These are phyloP conservation scores for Hystrix brachyura DNA, from an alignment of 2,113 vertebrate species.

Conservation along the genomic window DNA sequence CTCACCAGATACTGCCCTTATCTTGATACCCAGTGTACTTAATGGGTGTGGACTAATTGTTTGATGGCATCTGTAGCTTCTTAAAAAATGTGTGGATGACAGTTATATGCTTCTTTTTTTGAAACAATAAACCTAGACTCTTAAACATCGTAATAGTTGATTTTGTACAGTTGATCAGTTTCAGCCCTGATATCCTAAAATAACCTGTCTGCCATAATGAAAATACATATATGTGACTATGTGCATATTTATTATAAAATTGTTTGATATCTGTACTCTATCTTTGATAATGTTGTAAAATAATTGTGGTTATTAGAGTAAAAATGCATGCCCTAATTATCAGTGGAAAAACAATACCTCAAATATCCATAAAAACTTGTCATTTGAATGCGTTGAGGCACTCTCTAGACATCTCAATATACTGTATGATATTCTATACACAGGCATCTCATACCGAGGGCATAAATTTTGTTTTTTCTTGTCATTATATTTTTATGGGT, in stretches of 20 bases:
- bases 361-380: constrained; percentile 48
- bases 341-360: constrained; percentile 32
- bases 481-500: neutral
- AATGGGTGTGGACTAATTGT: neutral
- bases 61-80: constrained; percentile 46
- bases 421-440: neutral
- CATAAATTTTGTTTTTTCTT: neutral
- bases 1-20: neutral
- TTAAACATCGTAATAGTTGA: constrained; percentile 39
- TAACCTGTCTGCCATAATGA: neutral
- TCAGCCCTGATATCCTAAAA: constrained; percentile 19
- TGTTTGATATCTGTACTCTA: neutral
- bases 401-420: constrained; percentile 31
- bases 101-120: constrained; percentile 44
- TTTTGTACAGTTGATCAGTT: constrained; percentile 34
- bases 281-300: neutral
- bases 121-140: constrained; percentile 29
- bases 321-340: constrained; percentile 6
- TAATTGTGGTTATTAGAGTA: neutral
- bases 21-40: neutral
- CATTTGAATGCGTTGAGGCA: neutral
- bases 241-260: constrained; percentile 31
- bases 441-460: neutral
- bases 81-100: neutral
- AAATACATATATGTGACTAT: neutral